phyloP scores from a whole-genome alignment of 2,888 invertebrate species.

The Crepidodera aurea region DNA sequence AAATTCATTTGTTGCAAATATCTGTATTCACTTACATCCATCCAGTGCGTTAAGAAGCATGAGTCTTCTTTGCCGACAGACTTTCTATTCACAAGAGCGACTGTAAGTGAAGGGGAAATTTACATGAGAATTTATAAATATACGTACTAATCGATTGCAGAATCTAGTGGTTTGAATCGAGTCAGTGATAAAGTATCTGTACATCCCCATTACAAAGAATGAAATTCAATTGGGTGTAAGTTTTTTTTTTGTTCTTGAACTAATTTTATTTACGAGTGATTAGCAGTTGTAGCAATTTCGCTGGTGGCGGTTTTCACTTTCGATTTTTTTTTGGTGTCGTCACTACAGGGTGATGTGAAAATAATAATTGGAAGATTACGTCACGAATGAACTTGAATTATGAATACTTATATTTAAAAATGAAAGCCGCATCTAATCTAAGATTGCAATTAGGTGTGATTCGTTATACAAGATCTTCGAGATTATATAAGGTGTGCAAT shows the following conservation, averaged over 20 bases:
- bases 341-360: conserved; percentile 11
- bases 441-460: neutral
- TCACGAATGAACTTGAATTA: conserved; percentile 4
- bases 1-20: conserved; percentile 38
- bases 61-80: conserved; percentile 19
- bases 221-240: conserved; percentile 57
- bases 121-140: conserved; percentile 60
- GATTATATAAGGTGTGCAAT: neutral
- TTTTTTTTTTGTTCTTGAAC: conserved; percentile 32
- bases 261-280: neutral
- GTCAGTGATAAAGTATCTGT: conserved; percentile 52
- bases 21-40: conserved; percentile 24
- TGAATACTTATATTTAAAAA: neutral
- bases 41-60: neutral
- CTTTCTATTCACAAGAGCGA: conserved; percentile 51
- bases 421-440: conserved; percentile 13
- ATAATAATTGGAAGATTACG: neutral
- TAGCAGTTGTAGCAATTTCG: conserved; percentile 2
- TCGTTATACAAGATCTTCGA: conserved; percentile 7
- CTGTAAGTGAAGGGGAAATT: conserved; percentile 61
- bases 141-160: conserved; percentile 54
- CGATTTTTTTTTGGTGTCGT: conserved; percentile 13
- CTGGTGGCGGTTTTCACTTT: conserved; percentile 12
- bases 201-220: conserved; percentile 47
- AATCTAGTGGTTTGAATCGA: conserved; percentile 56